Base-by-base conservation (phyloP, 2,888 invertebrate species). In the Blastobasis adustella region DNA sequence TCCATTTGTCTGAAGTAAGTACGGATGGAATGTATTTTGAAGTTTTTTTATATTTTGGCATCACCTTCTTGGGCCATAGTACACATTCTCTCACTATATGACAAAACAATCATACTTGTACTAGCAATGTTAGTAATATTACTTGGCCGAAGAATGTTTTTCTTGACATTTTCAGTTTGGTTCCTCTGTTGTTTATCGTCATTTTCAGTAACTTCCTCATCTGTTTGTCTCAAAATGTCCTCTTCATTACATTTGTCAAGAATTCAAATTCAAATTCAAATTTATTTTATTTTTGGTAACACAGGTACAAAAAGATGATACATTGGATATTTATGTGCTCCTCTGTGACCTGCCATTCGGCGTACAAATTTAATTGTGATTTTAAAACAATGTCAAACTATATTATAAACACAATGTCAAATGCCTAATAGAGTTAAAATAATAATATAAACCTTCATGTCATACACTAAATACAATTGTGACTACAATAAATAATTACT, bases 1-100 rank as follows among this genome's bases (percentile, higher is more conserved):
- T 37, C 51, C 51, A 51, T 40, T 40, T 51, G 38, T 51, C 51
- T n/a, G 51, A 51, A 42, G 51, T 51, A 47, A 51, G 7, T 8
- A 51, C 51, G n/a, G 51, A 51, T 40, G 51, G 46, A 43, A 51
- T 47, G 45, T 51, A 51, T 37, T 51, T 47, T 37, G 37, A 5
- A 47, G 40, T 47, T 40, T 37, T 51, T 9, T 36, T 2, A 37
- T 47, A 46, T 47, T 51, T 51, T 41, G 47, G 47, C 10, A 47
- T n/a, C 47, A 41, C 47, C 37, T 51, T 51, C 10, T 51, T 36
- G 46, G 7, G 9, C 41, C 9, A 40, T 23, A 23, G 23, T 40
- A 40, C 9, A 40, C 9, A 40, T 8, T 40, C 7, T 40, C 41
- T 40, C 7, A 6, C 41, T 40, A 40, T 8, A 8, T 40, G 40